Percentiles rank a stretch among this genome's conserved stretches.
These are phyloP conservation scores for Drosophila engyochracea DNA, from an alignment of 2,888 invertebrate genomes.

Conservation along the genomic window DNA sequence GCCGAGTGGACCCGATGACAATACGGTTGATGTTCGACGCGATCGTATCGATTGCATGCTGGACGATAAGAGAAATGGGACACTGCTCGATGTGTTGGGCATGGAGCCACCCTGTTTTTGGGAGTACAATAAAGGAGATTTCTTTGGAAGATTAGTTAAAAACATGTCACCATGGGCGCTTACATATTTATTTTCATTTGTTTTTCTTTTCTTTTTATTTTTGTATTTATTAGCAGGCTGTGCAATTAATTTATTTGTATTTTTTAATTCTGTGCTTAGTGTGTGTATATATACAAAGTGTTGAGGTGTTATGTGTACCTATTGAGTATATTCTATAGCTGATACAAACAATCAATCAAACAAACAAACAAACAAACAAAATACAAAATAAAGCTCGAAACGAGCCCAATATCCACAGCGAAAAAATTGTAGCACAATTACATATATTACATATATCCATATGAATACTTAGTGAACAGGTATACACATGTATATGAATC, in stretches of 20 bases:
- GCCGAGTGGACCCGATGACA: constrained; percentile 88
- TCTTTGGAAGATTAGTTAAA: constrained; percentile 85
- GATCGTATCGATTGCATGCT: constrained; percentile 92
- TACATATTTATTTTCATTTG: background rate
- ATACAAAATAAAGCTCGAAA: constrained; percentile 33
- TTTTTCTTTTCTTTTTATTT: constrained; percentile 3
- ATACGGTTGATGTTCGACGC: constrained; percentile 90
- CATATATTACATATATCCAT: constrained; percentile 32
- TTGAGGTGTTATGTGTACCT: constrained; percentile 35
- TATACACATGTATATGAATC: constrained; percentile 27
- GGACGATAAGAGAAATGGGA: constrained; percentile 93
- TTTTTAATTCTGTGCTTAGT: constrained; percentile 26
- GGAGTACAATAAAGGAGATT: constrained; percentile 86
- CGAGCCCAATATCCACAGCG: constrained; percentile 38
- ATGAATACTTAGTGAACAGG: constrained; percentile 25
- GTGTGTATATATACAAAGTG: constrained; percentile 51
- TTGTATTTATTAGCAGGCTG: constrained; percentile 38
- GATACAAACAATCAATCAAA: constrained; percentile 45
- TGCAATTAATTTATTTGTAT: constrained; percentile 12
- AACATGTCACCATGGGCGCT: constrained; percentile 41
- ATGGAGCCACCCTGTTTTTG: constrained; percentile 92
- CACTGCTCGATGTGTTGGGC: constrained; percentile 95
- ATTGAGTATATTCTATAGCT: constrained; percentile 37
- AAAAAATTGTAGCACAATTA: constrained; percentile 39
- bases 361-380: constrained; percentile 43